Evolutionary conservation across 2,888 invertebrate species (phyloP), one percentile per base, ranked within the genome.

Genomic region (Caenorhabditis sulstoni): DNA sequence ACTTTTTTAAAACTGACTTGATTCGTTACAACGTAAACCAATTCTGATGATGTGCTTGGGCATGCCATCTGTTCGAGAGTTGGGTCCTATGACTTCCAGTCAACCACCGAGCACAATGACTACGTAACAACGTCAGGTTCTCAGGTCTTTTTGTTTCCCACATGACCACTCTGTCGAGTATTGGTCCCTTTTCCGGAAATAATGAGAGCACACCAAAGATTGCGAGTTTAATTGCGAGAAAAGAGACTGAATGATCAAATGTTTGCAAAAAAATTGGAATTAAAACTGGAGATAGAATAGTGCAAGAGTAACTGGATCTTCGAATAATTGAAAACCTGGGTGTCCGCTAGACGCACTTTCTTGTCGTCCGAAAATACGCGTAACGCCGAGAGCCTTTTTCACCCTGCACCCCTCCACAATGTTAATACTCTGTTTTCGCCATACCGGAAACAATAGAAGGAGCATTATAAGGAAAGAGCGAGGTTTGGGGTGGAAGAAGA

Each of bases 381-480:
- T 29, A 45, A 11, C n/a, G 7, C 22, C 22, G 59, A 39, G 58
- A 57, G 49, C 64, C 44, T 64, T 49, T 73, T 58, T 57, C 64
- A 58, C 16, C 35, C 45, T 71, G 47, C 49, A 4, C 50, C 22
- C 64, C 7, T 12, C 29, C 16, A 22, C 23, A 55, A 53, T 57
- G 55, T 49, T 62, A 49, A 50, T 73, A 64, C 41, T 64, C 64
- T 64, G 47, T 68, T 68, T 68, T 61, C 29, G 37, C 22, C 58
- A 23, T 37, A 45, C 73, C 64, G 73, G 64, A 64, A 73, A 73
- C 64, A 29, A 71, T 71, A 41, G 41, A 22, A 50, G 50, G 50
- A 64, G 50, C 41, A 64, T 50, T 50, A 62, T 71, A 55, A 18
- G 49, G 55, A 47, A 66, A 44, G 29, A 41, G 52, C 44, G 53